Percentiles rank a stretch among this genome's conserved stretches.
Conservation (phyloP, 2,113 vertebrate genomes). For the Hylia prasina region DNA sequence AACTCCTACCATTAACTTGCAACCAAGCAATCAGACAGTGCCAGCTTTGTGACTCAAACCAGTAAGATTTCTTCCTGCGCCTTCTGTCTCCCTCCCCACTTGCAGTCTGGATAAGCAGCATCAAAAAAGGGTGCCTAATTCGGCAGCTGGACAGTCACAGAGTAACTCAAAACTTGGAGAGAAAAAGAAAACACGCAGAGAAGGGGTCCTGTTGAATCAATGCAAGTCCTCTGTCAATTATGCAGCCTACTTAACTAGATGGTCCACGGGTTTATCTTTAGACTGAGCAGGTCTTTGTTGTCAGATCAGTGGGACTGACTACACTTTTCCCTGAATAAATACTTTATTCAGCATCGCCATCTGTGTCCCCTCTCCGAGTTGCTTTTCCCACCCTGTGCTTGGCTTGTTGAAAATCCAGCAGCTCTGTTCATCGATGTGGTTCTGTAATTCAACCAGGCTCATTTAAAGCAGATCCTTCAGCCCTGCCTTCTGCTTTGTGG, state of each 20-base stretch:
- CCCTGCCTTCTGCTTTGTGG: conserved; percentile 25
- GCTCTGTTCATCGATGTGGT: background rate
- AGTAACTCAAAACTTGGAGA: background rate
- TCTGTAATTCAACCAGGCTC: background rate
- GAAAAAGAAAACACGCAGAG: background rate
- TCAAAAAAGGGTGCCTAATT: conserved; percentile 19
- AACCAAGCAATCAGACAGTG: conserved; percentile 67
- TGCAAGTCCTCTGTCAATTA: conserved; percentile 10
- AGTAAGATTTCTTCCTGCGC: conserved; percentile 70
- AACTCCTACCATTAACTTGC: conserved; percentile 71
- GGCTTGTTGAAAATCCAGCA: conserved; percentile 40
- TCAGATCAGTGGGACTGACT: background rate
- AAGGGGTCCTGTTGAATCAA: background rate
- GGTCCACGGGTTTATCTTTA: conserved; percentile 13
- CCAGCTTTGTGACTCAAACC: conserved; percentile 72
- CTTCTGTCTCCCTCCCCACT: conserved; percentile 48
- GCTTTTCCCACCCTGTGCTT: conserved; percentile 34
- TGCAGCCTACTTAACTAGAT: background rate
- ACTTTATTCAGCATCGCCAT: background rate
- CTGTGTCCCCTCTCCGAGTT: background rate
- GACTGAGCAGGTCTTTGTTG: conserved; percentile 41
- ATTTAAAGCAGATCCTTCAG: conserved; percentile 21
- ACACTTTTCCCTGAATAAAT: background rate
- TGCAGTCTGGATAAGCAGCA: conserved; percentile 44
- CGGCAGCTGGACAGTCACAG: background rate